Percentiles rank a stretch among this genome's conserved stretches.
Evolutionary conservation across 2,113 vertebrate genomes (phyloP).

Genomic region (Actenoides hombroni): DNA sequence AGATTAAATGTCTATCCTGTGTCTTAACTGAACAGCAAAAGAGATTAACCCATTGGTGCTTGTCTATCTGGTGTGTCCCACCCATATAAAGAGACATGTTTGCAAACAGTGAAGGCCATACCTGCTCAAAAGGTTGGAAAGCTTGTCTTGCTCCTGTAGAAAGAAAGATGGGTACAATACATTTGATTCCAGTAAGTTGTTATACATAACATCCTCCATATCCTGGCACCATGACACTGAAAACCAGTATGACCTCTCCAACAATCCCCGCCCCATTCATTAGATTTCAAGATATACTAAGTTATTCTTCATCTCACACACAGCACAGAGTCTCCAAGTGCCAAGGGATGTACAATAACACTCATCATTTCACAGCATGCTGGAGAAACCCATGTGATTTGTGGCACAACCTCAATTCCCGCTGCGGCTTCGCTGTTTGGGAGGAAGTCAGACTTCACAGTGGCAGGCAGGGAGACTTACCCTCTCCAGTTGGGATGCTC

Average conservation of each 20-base stretch:
- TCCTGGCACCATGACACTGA: not conserved
- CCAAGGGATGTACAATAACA: not conserved
- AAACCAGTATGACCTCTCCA: not conserved
- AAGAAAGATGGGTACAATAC: not conserved
- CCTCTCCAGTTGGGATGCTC: not conserved
- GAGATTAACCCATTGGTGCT: not conserved
- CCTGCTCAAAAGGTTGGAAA: not conserved
- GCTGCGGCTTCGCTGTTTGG: not conserved
- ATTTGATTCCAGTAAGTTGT: not conserved
- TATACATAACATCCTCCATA: not conserved
- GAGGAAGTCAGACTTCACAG: slow-evolving; percentile 11
- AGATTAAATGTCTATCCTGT: not conserved
- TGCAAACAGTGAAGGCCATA: not conserved
- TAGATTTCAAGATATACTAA: not conserved
- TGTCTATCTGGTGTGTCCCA: not conserved
- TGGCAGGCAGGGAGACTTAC: not conserved
- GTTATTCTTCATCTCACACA: not conserved
- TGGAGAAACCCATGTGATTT: not conserved
- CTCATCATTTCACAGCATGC: not conserved
- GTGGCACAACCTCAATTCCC: not conserved
- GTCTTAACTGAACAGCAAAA: not conserved
- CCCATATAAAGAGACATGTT: not conserved
- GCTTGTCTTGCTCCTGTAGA: not conserved
- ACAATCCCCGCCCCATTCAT: not conserved
- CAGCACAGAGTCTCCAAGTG: not conserved